These are phyloP conservation scores for Lapara coniferarum DNA, from an alignment of 2,888 invertebrate genomes.

Conservation along the genomic window DNA sequence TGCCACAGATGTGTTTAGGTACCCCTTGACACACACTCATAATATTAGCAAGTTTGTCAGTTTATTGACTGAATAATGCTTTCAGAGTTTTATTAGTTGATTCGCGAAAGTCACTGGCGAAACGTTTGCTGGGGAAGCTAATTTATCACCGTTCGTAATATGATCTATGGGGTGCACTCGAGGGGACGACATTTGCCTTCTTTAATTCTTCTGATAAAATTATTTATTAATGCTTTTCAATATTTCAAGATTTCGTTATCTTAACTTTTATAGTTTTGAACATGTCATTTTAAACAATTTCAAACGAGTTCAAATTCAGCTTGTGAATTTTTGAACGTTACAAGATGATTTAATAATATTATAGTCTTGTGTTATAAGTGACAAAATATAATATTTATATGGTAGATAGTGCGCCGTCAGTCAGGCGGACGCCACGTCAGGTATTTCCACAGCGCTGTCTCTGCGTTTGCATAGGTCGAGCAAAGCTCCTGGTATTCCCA, in stretches of 20 bases:
- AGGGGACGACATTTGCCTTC: slow-evolving; percentile 46
- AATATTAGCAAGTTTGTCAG: slow-evolving; percentile 19
- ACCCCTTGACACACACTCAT: slow-evolving; percentile 18
- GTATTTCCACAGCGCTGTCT: slow-evolving; percentile 64
- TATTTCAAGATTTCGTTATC: background rate
- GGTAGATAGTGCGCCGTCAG: slow-evolving; percentile 46
- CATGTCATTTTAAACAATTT: background rate
- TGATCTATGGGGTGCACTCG: slow-evolving; percentile 59
- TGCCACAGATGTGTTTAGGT: slow-evolving; percentile 15
- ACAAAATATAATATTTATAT: background rate
- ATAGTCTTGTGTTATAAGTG: background rate
- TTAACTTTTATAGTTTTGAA: background rate
- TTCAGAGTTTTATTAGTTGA: slow-evolving; percentile 42
- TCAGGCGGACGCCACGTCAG: slow-evolving; percentile 65
- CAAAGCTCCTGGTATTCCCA: slow-evolving; percentile 76
- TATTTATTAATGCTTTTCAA: background rate
- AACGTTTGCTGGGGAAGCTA: slow-evolving; percentile 59
- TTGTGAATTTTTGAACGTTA: too few relatives aligned
- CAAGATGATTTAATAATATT: background rate
- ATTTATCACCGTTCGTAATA: slow-evolving; percentile 64
- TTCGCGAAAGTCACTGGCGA: slow-evolving; percentile 36
- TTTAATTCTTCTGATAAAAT: slow-evolving; percentile 29
- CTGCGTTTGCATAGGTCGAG: slow-evolving; percentile 56
- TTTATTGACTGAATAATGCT: slow-evolving; percentile 34
- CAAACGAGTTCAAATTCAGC: too few relatives aligned